Percentiles rank a stretch among this genome's conserved stretches.
Evolutionary conservation across 1,140 invertebrate species (phyloP).

Genomic region (Heliconius nattereri): DNA sequence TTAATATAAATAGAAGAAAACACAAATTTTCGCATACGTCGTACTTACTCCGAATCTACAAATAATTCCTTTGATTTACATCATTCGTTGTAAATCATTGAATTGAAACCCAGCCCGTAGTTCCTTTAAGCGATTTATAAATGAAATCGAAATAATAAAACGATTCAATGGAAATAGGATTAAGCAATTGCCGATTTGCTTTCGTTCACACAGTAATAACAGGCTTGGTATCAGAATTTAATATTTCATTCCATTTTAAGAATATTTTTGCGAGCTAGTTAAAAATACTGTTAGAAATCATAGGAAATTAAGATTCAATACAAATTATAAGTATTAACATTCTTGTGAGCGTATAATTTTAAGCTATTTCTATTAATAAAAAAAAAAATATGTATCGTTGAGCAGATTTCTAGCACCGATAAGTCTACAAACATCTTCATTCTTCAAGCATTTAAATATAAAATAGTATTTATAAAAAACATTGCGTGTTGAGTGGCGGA

Average conservation of each 20-base stretch:
- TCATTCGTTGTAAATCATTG: not conserved
- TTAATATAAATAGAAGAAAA: too few relatives aligned
- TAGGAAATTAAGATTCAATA: too few relatives aligned
- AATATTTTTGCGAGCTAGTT: not conserved
- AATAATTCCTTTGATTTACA: not conserved
- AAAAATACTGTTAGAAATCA: too few relatives aligned
- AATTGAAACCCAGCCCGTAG: not conserved
- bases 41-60: not conserved
- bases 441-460: too few relatives aligned
- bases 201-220: not conserved
- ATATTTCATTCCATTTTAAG: not conserved
- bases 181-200: not conserved
- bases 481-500: too few relatives aligned
- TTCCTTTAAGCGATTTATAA: not conserved
- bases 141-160: conserved; percentile 13
- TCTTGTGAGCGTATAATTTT: too few relatives aligned
- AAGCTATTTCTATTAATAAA: too few relatives aligned
- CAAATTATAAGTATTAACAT: too few relatives aligned
- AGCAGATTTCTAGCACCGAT: too few relatives aligned
- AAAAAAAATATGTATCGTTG: too few relatives aligned
- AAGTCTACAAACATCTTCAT: too few relatives aligned
- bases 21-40: not conserved
- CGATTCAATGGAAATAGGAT: not conserved
- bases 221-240: not conserved
- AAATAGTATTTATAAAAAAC: too few relatives aligned